Percentiles rank a stretch among this genome's conserved stretches.
phyloP scores from a whole-genome alignment of 2,888 invertebrate genomes.

The Athetis lepigone region DNA sequence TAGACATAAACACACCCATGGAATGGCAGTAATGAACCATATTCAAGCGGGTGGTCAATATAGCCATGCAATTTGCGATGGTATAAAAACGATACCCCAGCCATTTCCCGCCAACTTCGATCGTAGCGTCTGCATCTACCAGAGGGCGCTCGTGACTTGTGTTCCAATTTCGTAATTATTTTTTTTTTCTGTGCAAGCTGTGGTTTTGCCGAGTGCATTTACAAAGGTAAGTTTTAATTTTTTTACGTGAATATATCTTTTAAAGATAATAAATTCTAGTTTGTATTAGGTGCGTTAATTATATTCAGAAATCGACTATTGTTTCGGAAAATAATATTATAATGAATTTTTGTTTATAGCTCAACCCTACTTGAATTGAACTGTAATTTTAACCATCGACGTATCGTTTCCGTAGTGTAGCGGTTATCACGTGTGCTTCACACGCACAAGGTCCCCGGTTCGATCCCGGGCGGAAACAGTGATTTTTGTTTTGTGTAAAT shows the following conservation, averaged over 20 bases:
- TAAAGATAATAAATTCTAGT: too few relatives aligned
- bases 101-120: constrained; percentile 67
- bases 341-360: too few relatives aligned
- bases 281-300: too few relatives aligned
- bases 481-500: constrained; percentile 8
- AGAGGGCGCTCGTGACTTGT: constrained; percentile 74
- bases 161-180: constrained; percentile 56
- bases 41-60: constrained; percentile 88
- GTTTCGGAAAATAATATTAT: too few relatives aligned
- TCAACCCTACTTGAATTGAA: neutral
- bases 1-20: constrained; percentile 83
- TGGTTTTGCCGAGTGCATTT: constrained; percentile 50
- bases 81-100: constrained; percentile 80
- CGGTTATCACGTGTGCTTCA: constrained; percentile 95
- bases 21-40: constrained; percentile 81
- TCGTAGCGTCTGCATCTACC: constrained; percentile 75
- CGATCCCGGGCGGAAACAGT: constrained; percentile 93
- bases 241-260: neutral
- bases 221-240: constrained; percentile 67
- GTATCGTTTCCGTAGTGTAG: constrained; percentile 93
- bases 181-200: constrained; percentile 48
- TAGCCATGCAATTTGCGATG: constrained; percentile 78
- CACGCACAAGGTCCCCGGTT: constrained; percentile 94
- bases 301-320: too few relatives aligned
- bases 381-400: fast-evolving